Evolutionary conservation across 2,797 vertebrate species (phyloP), one percentile per base, ranked within the genome.

Genomic region (Lacerta viridis): DNA sequence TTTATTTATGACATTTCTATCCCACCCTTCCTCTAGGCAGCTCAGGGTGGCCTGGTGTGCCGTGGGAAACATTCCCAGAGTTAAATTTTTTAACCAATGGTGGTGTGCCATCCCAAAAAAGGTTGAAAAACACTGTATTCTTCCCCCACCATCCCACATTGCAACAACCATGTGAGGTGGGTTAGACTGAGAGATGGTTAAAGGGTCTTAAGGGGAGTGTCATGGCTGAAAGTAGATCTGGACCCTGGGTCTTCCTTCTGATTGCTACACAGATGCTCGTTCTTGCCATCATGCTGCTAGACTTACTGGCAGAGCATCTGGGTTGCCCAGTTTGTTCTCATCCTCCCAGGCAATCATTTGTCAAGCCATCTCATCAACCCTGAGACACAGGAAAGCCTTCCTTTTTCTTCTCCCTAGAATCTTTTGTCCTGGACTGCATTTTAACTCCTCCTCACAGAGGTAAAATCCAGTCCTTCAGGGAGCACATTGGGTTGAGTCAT

Each of bases 291-390:
- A 27, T 79, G 75, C 4, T 64, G 20, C 17, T 92, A 66, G 79
- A 86, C 36, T 84, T 90, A 90, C 79, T 82, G 87, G 33, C 82
- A 91, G 55, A n/a, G 9, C 79, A 87, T 80, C 88, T 87, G 29
- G 25, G 13, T 29, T 50, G 17, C 25, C 15, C n/a, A 2, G 80
- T 84, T 78, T 17, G 39, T 84, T 87, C 80, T 64, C 64, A 10
- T 50, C 41, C 50, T 55, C 50, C 50, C 50, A 55, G 50, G 50
- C 50, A 55, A 7, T 59, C 20, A n/a, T 71, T 80, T 84, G 72
- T 68, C n/a, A 46, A 55, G 25, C n/a, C 25, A 23, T 46, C 18
- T 80, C 61, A 29, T 39, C 3, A 36, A 11, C 50, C 29, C 59
- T 17, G 50, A 20, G 2, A 33, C 33, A 64, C 4, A 17, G 18